These are phyloP conservation scores for Parauchenoglanis ngamensis DNA, from an alignment of 2,797 vertebrate species.

Conservation along the genomic window DNA sequence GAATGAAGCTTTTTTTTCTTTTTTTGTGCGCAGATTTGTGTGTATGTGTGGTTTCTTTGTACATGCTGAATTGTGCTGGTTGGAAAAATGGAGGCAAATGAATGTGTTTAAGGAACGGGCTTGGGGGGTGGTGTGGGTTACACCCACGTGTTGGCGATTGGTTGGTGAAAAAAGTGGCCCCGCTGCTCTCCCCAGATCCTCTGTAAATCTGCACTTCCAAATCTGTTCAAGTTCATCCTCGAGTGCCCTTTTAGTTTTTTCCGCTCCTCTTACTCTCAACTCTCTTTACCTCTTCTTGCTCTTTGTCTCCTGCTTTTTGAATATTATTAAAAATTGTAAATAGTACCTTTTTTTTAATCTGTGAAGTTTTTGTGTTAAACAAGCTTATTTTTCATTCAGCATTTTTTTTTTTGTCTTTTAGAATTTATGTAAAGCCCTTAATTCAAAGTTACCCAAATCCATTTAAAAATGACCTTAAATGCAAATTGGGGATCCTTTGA, in stretches of 20 bases:
- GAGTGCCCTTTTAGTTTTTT: conserved; percentile 42
- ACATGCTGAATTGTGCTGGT: conserved; percentile 67
- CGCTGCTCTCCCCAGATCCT: conserved; percentile 77
- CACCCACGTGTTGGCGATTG: conserved; percentile 84
- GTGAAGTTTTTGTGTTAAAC: conserved; percentile 82
- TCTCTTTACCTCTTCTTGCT: conserved; percentile 11
- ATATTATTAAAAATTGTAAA: conserved; percentile 96
- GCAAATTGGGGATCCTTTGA: conserved; percentile 99
- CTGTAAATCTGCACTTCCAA: conserved; percentile 87
- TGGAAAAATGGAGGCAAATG: conserved; percentile 86
- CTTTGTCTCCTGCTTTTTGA: conserved; percentile 82
- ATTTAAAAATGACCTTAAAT: conserved; percentile 97
- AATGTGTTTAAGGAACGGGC: conserved; percentile 74
- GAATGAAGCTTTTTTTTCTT: conserved; percentile 76
- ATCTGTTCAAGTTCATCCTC: conserved; percentile 63
- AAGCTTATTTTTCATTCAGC: conserved; percentile 86
- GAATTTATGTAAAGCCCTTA: conserved; percentile 99
- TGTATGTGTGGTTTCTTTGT: conserved; percentile 70
- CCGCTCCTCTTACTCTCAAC: conserved; percentile 53
- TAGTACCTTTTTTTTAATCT: conserved; percentile 80
- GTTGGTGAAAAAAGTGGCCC: conserved; percentile 68
- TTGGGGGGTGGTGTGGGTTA: conserved; percentile 73
- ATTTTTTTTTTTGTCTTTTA: conserved; percentile 84
- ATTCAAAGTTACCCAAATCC: conserved; percentile 99
- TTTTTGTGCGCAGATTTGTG: conserved; percentile 69